phyloP scores from a whole-genome alignment of 2,888 invertebrate species.

The Leptinotarsa juncta region DNA sequence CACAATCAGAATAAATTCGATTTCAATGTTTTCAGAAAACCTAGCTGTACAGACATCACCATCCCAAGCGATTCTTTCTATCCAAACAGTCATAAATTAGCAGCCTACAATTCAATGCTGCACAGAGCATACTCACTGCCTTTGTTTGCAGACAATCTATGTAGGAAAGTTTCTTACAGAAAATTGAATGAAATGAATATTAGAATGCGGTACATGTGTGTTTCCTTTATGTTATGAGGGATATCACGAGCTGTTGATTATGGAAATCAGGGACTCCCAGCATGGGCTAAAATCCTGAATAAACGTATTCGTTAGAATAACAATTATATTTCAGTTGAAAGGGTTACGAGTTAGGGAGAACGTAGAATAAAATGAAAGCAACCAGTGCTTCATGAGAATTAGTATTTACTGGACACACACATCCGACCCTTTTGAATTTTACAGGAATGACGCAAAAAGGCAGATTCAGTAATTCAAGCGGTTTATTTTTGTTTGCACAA shows the following conservation, averaged over 20 bases:
- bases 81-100: too few relatives aligned
- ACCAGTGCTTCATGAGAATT: conserved; percentile 1
- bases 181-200: not conserved
- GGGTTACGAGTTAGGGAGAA: not conserved
- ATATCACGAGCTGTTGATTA: not conserved
- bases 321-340: not conserved
- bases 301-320: not conserved
- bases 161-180: too few relatives aligned
- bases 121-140: too few relatives aligned
- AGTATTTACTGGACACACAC: conserved; percentile 13
- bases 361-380: not conserved
- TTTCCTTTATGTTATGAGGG: not conserved
- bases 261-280: not conserved
- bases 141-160: too few relatives aligned
- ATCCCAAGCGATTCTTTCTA: too few relatives aligned
- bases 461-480: not conserved
- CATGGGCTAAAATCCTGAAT: not conserved
- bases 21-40: too few relatives aligned
- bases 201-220: not conserved
- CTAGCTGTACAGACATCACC: too few relatives aligned
- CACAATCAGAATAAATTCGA: too few relatives aligned
- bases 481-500: not conserved
- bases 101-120: too few relatives aligned
- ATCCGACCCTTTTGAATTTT: conserved; percentile 8
- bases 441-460: not conserved